Percentiles rank a stretch among this genome's conserved stretches.
These are phyloP conservation scores for Sesia bembeciformis DNA, from an alignment of 2,888 invertebrate genomes.

Conservation along the genomic window DNA sequence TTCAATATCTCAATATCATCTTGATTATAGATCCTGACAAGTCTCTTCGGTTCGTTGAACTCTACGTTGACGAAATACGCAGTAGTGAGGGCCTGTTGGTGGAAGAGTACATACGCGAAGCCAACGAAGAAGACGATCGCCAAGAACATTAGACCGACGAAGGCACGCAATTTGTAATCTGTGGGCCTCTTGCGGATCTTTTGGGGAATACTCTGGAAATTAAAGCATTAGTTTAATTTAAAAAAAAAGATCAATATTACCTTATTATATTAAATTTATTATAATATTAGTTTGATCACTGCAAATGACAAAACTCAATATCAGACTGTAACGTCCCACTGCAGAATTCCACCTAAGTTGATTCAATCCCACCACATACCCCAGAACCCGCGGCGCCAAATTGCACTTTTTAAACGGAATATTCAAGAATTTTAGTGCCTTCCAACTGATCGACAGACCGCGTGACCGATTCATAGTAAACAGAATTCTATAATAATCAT, in stretches of 20 bases:
- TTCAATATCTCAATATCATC: constrained; percentile 81
- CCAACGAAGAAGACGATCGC: constrained; percentile 87
- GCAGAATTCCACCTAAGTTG: too few relatives aligned
- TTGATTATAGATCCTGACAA: constrained; percentile 81
- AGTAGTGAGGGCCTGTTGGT: constrained; percentile 85
- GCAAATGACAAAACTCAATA: too few relatives aligned
- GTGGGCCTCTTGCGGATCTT: constrained; percentile 81
- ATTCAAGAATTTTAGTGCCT: too few relatives aligned
- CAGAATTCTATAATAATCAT: neutral
- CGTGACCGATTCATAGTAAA: too few relatives aligned
- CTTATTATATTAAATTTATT: too few relatives aligned
- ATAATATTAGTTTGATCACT: too few relatives aligned
- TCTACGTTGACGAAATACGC: constrained; percentile 89
- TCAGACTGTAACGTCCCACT: too few relatives aligned
- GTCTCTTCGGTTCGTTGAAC: constrained; percentile 84
- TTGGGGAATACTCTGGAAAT: constrained; percentile 81
- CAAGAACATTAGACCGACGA: constrained; percentile 86
- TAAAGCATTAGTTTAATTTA: neutral
- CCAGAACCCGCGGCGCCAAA: too few relatives aligned
- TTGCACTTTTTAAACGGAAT: too few relatives aligned
- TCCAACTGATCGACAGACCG: too few relatives aligned
- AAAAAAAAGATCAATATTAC: neutral
- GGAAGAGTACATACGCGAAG: constrained; percentile 88
- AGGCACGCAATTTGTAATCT: constrained; percentile 86
- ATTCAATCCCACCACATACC: too few relatives aligned